Conservation (phyloP, 1,140 invertebrate genomes). For the Adelges cooleyi region DNA sequence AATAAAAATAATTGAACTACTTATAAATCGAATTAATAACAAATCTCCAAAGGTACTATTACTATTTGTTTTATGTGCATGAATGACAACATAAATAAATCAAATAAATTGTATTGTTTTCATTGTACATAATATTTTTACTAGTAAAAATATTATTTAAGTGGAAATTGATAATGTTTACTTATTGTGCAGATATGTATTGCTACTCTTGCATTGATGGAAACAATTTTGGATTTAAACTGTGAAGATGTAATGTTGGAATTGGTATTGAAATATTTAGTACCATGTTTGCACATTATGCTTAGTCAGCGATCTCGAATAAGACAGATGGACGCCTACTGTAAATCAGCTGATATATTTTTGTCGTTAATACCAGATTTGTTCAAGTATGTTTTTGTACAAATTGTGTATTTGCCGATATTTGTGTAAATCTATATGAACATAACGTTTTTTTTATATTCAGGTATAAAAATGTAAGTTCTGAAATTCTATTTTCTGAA, state of each 20-base stretch:
- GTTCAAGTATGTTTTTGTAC: constrained; percentile 29
- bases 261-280: constrained; percentile 73
- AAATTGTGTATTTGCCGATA: too few species aligned
- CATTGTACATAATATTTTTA: background rate
- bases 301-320: constrained; percentile 64
- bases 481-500: constrained; percentile 41
- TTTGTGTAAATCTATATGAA: too few species aligned
- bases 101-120: background rate
- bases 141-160: background rate
- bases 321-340: constrained; percentile 65
- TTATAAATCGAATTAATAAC: constrained; percentile 61
- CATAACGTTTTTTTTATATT: background rate
- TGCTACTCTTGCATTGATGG: constrained; percentile 79
- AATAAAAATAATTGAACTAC: constrained; percentile 58
- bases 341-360: constrained; percentile 71
- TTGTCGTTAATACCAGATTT: constrained; percentile 58
- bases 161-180: constrained; percentile 12
- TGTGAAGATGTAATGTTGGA: constrained; percentile 97
- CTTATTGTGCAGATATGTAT: constrained; percentile 62
- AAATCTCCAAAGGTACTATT: constrained; percentile 50
- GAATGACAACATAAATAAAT: background rate
- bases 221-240: constrained; percentile 80
- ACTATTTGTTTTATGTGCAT: background rate
- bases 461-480: background rate
- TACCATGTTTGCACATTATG: constrained; percentile 84